Evolutionary conservation across 2,797 vertebrate species (phyloP), one percentile per base, ranked within the genome.

Genomic region (Sebastes taczanowskii): DNA sequence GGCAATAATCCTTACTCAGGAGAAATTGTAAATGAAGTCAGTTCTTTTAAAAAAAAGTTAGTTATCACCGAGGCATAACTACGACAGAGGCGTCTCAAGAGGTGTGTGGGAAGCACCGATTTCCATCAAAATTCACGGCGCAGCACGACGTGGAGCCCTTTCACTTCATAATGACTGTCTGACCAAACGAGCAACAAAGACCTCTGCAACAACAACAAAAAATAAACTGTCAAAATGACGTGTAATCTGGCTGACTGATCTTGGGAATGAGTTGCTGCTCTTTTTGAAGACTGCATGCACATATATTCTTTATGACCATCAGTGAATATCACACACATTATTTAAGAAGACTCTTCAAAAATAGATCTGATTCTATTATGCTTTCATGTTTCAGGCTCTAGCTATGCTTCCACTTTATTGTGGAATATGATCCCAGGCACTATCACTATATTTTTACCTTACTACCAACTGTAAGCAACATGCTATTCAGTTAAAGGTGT

Each of bases 301-400:
- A 91, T 94, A 83, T 90, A 94, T 93, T 91, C 89, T 93, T 93
- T 84, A 93, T 90, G 85, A 84, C 78, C 76, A 86, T 81, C 83
- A 79, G 71, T 85, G 91, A 92, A 90, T 91, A 88, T 92, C 90
- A 84, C 85, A 88, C 78, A 27, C 87, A 91, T 94, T 92, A 92
- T 93, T 94, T 88, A 88, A 88, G 87, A 91, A 90, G 81, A 82
- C 71, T 81, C 67, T 81, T 87, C 29, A 74, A 88, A 89, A 89
- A 91, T 79, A 86, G 81, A 70, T 77, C 84, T 69, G 79, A 89
- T 80, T 89, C 74, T 83, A 69, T 84, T 68, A 72, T 83, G 32
- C 82, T 90, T 86, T 88, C 78, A 82, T 85, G 71, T 87, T 82
- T 71, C 49, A 49, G 56, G 62, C 75, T 82, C 60, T 11, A 52